Base-by-base conservation (phyloP, 2,113 vertebrate species). In the Corydoras sp. region DNA sequence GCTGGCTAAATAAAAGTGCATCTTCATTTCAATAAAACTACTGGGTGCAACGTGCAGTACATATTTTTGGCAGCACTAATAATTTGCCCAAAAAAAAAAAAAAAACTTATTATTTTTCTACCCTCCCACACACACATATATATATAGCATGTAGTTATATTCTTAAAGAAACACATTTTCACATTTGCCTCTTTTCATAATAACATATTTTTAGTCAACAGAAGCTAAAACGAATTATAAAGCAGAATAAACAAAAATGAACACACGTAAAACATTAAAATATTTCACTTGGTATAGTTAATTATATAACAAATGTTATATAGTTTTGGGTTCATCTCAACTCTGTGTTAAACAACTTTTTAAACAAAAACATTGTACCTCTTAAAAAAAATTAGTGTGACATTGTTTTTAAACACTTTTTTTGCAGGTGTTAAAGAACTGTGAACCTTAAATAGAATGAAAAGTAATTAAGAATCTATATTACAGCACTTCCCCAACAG, bases 401-500 rank as follows among this genome's bases (percentile, higher is more conserved):
- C 18, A 24, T 24, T 43, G 35, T 43, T 43, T 43, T 43, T 8
- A 2, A 43, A 43, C 35, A 43, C 51, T 0, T 53, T 10, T 53
- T 12, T 53, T 10, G 9, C 10, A 14, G 10, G 13, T 53, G 51
- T 5, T 10, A 10, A 12, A 53, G 51, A 14, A 53, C 51, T 53
- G 51, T 8, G 2, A 10, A 53, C 11, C 51, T 53, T 5, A 53
- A 53, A 53, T 12, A 14, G 2, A 53, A 14, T 12, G 51, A 53
- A 14, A 3, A 14, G 43, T 54, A 29, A 29, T 8, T 10, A 4
- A 11, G 55, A 12, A 51, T 10, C 3, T 35, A 35, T 43, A 11
- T 79, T 56, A 76, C 29, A 76, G 51, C 51, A 53, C 32, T 53
- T 76, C 66, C 14, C 60, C 74, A 15, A 67, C 3, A 15, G 50